These are phyloP conservation scores for Phenganax subtilis DNA, from an alignment of 92 coral and sea anemone genomes.

Conservation along the genomic window DNA sequence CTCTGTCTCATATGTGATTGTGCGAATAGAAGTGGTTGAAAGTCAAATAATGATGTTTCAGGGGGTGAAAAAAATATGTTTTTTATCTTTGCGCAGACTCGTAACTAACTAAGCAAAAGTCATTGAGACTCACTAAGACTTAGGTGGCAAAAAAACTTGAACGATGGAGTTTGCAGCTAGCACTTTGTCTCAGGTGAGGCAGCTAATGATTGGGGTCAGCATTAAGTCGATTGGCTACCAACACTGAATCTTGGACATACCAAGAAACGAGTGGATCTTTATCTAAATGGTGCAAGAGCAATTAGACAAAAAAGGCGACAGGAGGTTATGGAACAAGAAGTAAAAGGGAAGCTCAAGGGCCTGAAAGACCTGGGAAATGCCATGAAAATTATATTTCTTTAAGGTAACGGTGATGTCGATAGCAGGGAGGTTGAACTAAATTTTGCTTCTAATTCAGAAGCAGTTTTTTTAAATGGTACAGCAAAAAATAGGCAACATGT, in stretches of 20 bases:
- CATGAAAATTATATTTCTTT: too few species aligned
- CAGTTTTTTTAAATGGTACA: too few species aligned
- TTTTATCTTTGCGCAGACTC: slow-evolving; percentile 40
- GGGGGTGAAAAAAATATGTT: slow-evolving; percentile 20
- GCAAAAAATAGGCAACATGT: too few species aligned
- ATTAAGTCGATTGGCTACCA: slow-evolving; percentile 47
- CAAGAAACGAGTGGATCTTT: slow-evolving; percentile 14
- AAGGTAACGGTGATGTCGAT: too few species aligned
- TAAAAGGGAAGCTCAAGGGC: too few species aligned
- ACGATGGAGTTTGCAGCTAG: slow-evolving; percentile 47
- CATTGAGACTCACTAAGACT: slow-evolving; percentile 41
- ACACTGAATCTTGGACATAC: slow-evolving; percentile 35
- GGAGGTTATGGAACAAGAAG: slow-evolving; percentile 5
- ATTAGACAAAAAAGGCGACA: slow-evolving; percentile 23
- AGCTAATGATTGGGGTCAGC: slow-evolving; percentile 41
- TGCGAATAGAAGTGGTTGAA: slow-evolving; percentile 43
- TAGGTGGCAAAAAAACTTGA: slow-evolving; percentile 32
- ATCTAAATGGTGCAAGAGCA: slow-evolving; percentile 17
- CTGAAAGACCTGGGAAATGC: too few species aligned
- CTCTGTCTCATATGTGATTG: slow-evolving; percentile 44
- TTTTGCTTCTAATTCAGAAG: too few species aligned
- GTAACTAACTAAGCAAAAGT: slow-evolving; percentile 41
- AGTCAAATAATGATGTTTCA: slow-evolving; percentile 12
- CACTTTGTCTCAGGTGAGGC: slow-evolving; percentile 53
- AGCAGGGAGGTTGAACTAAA: too few species aligned